phyloP scores from a whole-genome alignment of 2,113 vertebrate genomes.

The Brachyhypopomus gauderio region DNA sequence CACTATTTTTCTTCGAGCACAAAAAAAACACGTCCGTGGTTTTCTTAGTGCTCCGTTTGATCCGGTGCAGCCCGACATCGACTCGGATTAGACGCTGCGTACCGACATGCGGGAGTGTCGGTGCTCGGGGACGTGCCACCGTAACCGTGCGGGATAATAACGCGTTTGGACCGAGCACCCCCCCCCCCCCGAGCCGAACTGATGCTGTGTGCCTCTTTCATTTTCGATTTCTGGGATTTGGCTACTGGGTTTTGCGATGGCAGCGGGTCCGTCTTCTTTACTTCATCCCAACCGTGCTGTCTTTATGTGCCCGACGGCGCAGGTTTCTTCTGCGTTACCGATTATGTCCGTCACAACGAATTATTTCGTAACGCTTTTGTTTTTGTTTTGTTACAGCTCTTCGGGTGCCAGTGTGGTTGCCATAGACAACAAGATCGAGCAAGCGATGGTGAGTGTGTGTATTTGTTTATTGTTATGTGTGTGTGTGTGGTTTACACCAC shows the following conservation, averaged over 20 bases:
- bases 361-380: conserved; percentile 45
- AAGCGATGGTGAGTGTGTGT: conserved; percentile 88
- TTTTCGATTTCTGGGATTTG: conserved; percentile 5
- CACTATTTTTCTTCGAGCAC: background rate
- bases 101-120: background rate
- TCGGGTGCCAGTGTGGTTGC: conserved; percentile 95
- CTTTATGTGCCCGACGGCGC: background rate
- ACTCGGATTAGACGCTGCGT: background rate
- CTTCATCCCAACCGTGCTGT: background rate
- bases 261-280: background rate
- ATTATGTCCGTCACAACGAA: background rate
- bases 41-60: background rate
- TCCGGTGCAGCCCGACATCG: background rate
- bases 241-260: background rate
- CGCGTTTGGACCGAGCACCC: background rate
- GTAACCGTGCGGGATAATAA: background rate
- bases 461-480: conserved; percentile 58
- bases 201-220: conserved; percentile 16
- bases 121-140: background rate
- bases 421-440: conserved; percentile 98
- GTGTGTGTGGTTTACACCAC: conserved; percentile 58
- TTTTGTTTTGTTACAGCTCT: conserved; percentile 76
- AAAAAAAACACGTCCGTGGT: background rate
- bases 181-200: background rate
- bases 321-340: background rate